A percentile compares a stretch with the other conserved stretches of the same genome.
phyloP scores from a whole-genome alignment of 37 sponge, comb jelly and placozoan genomes.

The Beroe ovata region DNA sequence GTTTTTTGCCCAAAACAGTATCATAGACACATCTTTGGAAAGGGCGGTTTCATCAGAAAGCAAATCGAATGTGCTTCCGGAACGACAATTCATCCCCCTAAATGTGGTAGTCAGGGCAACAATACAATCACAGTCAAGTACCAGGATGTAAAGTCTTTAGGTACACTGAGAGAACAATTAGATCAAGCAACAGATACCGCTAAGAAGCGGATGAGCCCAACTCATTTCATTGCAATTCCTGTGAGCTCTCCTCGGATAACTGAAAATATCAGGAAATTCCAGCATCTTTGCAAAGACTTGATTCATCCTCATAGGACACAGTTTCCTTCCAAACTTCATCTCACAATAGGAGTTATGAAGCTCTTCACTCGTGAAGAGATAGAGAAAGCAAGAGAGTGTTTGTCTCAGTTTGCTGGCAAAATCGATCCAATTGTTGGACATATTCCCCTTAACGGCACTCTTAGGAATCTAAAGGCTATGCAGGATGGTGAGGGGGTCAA shows the following conservation, averaged over 20 bases:
- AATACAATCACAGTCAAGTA: slow-evolving; percentile 29
- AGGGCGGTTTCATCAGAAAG: background rate
- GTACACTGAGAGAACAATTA: background rate
- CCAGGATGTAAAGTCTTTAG: background rate
- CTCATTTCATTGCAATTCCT: slow-evolving; percentile 51
- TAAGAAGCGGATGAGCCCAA: background rate
- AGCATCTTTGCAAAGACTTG: slow-evolving; percentile 35
- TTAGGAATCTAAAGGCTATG: slow-evolving; percentile 78
- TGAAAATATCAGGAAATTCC: slow-evolving; percentile 2
- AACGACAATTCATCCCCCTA: background rate
- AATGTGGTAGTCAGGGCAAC: background rate
- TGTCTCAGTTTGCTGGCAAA: slow-evolving; percentile 66
- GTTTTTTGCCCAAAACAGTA: background rate
- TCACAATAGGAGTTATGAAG: slow-evolving; percentile 79
- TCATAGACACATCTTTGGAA: background rate
- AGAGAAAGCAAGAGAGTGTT: slow-evolving; percentile 66
- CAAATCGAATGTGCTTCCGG: background rate
- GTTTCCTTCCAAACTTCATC: slow-evolving; percentile 75
- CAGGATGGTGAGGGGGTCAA: slow-evolving; percentile 5
- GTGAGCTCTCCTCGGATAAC: background rate
- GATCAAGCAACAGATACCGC: background rate
- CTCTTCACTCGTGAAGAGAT: slow-evolving; percentile 75
- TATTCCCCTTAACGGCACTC: background rate
- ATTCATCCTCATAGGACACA: slow-evolving; percentile 72
- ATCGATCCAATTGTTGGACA: background rate